Evolutionary conservation across 2,888 invertebrate genomes (phyloP).

Genomic region (Drosophila pegasa): DNA sequence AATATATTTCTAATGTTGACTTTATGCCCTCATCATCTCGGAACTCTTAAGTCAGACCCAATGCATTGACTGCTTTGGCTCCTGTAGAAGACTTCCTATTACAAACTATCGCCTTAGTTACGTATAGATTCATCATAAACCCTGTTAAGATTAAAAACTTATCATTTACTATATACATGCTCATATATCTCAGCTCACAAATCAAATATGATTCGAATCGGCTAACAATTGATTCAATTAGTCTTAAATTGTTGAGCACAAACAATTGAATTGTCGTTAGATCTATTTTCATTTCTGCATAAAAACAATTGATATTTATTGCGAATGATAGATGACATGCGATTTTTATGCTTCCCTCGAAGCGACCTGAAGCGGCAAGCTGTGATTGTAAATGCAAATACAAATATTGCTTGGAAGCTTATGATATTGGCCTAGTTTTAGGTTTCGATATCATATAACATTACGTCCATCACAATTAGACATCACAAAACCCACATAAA

Average conservation of each 20-base stretch:
- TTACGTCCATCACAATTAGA: slow-evolving; percentile 20
- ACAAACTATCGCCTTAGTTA: background rate
- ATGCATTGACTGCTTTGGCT: too few species aligned
- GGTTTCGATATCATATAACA: slow-evolving; percentile 13
- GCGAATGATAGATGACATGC: background rate
- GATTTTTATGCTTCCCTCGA: background rate
- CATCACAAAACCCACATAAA: slow-evolving; percentile 30
- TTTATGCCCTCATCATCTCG: too few species aligned
- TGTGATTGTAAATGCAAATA: slow-evolving; percentile 9
- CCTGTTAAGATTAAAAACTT: background rate
- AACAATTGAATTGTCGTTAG: slow-evolving; percentile 12
- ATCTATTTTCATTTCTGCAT: slow-evolving; percentile 8
- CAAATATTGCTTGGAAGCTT: slow-evolving; percentile 11
- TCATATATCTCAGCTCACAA: slow-evolving; percentile 7
- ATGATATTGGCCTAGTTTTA: slow-evolving; percentile 43
- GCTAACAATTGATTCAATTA: slow-evolving; percentile 40
- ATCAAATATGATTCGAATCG: slow-evolving; percentile 1
- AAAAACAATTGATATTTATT: slow-evolving; percentile 37
- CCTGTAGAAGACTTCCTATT: too few species aligned
- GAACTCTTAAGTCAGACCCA: too few species aligned
- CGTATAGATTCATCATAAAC: background rate
- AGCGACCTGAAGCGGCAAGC: slow-evolving; percentile 1
- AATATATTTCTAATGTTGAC: too few species aligned
- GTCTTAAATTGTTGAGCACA: slow-evolving; percentile 15
- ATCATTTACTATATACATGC: background rate